Evolutionary conservation across 2,797 vertebrate species (phyloP), one percentile per base, ranked within the genome.

Genomic region (Avahi laniger): DNA sequence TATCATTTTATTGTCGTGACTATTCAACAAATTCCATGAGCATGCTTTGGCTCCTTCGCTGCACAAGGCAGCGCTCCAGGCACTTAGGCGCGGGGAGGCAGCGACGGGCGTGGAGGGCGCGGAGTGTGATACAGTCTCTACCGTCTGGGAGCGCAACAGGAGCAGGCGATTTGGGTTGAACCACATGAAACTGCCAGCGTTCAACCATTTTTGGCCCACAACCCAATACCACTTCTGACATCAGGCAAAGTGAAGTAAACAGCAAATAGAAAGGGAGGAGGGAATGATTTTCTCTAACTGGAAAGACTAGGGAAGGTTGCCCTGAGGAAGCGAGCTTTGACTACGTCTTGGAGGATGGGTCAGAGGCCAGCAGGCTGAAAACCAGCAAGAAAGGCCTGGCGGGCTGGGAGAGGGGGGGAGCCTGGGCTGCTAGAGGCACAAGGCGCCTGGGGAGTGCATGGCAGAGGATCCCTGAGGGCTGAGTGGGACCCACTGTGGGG

Each of bases 1-100:
- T 96, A 59, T 46, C n/a, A 72, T 93, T 94, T 94, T 81, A 69
- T 83, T 57, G 76, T 94, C 65, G 50, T 81, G 72, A 65, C 54
- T 95, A 52, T 54, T 92, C n/a, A 90, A 82, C 33, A 84, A 92
- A 95, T 79, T 91, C 88, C 82, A 38, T 87, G 92, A 87, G 52
- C 78, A 85, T 52, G 52, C 24, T 82, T 96, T 95, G 83, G 61
- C 61, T 50, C 43, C 63, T 76, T 86, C 50, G 78, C 38, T 91
- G 33, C 48, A 81, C 20, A 65, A 93, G 61, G 69, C 50, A 89
- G 76, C 22, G 46, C 69, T 94, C 54, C 82, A 95, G 79, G 46
- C 63, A 69, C 69, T 93, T 83, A 46, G 67, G 57, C 52, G 6
- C 48, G 41, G 35, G 18, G 48, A 57, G 10, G 17, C 54, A 35